These are phyloP conservation scores for Drosophila mettleri DNA, from an alignment of 2,888 invertebrate genomes.

Conservation along the genomic window DNA sequence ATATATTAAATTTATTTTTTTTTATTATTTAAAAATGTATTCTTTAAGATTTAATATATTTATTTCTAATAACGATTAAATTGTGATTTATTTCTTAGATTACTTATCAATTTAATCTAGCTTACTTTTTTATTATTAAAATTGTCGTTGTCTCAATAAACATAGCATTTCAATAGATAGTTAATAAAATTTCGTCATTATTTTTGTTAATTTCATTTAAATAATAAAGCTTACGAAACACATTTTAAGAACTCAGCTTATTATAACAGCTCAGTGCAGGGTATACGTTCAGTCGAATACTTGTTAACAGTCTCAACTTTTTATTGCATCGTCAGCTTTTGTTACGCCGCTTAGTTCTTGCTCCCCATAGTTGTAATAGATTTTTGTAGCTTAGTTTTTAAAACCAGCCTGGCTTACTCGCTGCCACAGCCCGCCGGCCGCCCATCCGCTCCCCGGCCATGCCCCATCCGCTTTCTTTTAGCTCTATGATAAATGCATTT, in stretches of 20 bases:
- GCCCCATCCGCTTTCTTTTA: not conserved
- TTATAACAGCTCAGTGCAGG: not conserved
- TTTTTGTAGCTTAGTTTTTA: conserved; percentile 63
- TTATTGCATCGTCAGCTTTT: conserved; percentile 74
- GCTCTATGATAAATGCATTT: conserved; percentile 76
- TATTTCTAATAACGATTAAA: too few relatives aligned
- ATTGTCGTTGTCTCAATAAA: too few relatives aligned
- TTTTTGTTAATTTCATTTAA: too few relatives aligned
- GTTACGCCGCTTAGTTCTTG: conserved; percentile 64
- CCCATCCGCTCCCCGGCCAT: not conserved
- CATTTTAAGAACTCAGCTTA: too few relatives aligned
- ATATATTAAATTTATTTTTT: too few relatives aligned
- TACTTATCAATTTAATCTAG: too few relatives aligned
- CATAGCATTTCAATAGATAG: too few relatives aligned
- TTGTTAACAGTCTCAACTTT: conserved; percentile 41
- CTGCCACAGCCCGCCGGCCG: conserved; percentile 2
- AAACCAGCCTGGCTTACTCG: conserved; percentile 44
- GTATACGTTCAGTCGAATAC: conserved; percentile 4
- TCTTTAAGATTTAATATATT: too few relatives aligned
- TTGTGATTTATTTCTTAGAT: too few relatives aligned
- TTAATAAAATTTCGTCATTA: too few relatives aligned
- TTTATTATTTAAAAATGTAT: too few relatives aligned
- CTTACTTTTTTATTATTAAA: too few relatives aligned
- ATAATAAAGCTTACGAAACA: not conserved
- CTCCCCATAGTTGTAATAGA: conserved; percentile 60